Conservation (phyloP, 2,888 invertebrate species). For the Tipula helvola region DNA sequence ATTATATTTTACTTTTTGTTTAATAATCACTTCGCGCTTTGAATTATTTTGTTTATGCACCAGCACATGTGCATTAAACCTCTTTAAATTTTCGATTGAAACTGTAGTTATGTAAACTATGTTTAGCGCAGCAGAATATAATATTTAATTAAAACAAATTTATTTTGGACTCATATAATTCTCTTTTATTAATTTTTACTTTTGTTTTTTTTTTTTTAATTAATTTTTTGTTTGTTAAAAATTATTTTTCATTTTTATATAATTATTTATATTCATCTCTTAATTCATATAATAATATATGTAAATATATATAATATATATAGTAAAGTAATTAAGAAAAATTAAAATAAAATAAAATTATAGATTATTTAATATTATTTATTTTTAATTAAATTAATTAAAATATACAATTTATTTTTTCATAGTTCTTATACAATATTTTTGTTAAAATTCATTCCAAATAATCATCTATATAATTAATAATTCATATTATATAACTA, state of each 20-base stretch:
- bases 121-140: too few species aligned
- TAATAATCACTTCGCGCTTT: too few species aligned
- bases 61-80: too few species aligned
- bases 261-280: neutral
- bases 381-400: neutral
- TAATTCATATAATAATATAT: neutral
- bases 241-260: neutral
- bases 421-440: neutral
- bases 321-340: neutral
- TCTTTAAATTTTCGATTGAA: too few species aligned
- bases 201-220: neutral
- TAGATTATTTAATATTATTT: neutral
- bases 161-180: neutral
- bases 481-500: neutral
- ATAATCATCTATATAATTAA: neutral
- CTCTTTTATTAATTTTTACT: neutral
- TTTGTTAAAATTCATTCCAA: neutral
- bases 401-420: neutral
- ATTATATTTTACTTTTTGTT: too few species aligned
- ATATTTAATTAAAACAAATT: neutral
- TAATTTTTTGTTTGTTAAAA: neutral
- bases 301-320: neutral
- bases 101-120: too few species aligned
- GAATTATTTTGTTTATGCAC: too few species aligned
- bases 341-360: neutral